Evolutionary conservation across 92 coral and sea anemone species (phyloP).

Genomic region (Epizoanthus rinbou): DNA sequence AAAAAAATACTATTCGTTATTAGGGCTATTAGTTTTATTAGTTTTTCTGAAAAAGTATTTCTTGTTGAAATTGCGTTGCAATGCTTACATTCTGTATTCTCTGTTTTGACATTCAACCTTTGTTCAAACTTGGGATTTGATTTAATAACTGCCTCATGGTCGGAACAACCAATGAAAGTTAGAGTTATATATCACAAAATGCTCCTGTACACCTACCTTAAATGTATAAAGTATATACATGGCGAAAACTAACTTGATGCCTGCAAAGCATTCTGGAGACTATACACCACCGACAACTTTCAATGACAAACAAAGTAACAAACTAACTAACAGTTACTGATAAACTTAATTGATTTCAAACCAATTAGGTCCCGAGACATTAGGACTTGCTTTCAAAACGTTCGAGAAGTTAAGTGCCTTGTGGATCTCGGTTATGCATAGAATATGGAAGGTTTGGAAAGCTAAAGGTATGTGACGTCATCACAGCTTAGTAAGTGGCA

Average conservation of each 20-base stretch:
- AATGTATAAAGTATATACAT: not conserved
- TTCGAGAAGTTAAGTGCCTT: slow-evolving; percentile 87
- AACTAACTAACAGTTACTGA: not conserved
- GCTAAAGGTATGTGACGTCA: slow-evolving; percentile 75
- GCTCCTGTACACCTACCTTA: not conserved
- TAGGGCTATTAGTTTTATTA: no score
- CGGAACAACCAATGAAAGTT: no score
- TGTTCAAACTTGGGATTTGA: no score
- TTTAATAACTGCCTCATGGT: no score
- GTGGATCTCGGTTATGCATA: slow-evolving; percentile 90
- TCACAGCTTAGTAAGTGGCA: no score
- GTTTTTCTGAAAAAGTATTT: no score
- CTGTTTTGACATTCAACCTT: no score
- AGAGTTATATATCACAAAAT: no score
- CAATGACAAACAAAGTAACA: not conserved
- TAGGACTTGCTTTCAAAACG: slow-evolving; percentile 93
- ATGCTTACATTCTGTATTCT: no score
- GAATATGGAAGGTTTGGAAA: slow-evolving; percentile 96
- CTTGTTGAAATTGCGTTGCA: no score
- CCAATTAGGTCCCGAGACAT: slow-evolving; percentile 77
- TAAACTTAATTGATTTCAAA: slow-evolving; percentile 9
- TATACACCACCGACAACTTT: not conserved
- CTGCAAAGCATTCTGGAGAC: slow-evolving; percentile 14
- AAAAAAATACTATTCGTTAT: no score
- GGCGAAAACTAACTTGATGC: slow-evolving; percentile 34